Base-by-base conservation (phyloP, 2,888 invertebrate species). In the Calliopum simillimum region DNA sequence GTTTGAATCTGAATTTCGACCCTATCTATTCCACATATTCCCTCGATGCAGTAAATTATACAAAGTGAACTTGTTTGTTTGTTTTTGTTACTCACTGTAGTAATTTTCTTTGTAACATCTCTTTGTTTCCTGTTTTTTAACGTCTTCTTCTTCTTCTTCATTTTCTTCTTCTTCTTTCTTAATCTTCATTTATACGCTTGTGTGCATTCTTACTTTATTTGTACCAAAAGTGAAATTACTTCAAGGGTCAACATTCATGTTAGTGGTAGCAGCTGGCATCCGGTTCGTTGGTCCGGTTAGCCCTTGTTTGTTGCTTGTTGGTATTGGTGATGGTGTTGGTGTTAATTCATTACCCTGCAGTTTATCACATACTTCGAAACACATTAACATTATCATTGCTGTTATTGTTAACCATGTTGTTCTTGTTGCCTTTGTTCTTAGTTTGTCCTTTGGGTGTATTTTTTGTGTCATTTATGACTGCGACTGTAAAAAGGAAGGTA, bases 271-370 rank as follows among this genome's bases (percentile, higher is more conserved):
- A 63, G 55, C 69, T 69, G 69, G 69, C 55, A 62, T 62, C 55
- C 61, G 61, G 46, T 44, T 66, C n/a, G 19, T 14, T 44, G 11
- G 19, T 44, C 5, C 46, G 44, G 21, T 51, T 41, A 23, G 33
- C 19, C 19, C 53, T 41, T 41, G 43, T 6, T 46, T 11, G 47
- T 43, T 11, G 19, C 14, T 21, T 56, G n/a, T n/a, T n/a, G 8
- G 19, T 25, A 46, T 63, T 43, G 68, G 68, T 68, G 73, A n/a
- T n/a, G 8, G 19, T 25, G 55, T 63, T 43, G 68, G 68, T 68
- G 73, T 71, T 70, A 73, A 73, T 73, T 73, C 73, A 73, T 71
- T 73, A 68, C 58, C 44, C 58, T 70, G 73, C 53, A 61, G 68
- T 71, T 73, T 71, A 73, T 71, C 73, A 71, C 71, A 68, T 68